phyloP scores from a whole-genome alignment of 1,140 invertebrate genomes.

The Notospermus geniculatus region DNA sequence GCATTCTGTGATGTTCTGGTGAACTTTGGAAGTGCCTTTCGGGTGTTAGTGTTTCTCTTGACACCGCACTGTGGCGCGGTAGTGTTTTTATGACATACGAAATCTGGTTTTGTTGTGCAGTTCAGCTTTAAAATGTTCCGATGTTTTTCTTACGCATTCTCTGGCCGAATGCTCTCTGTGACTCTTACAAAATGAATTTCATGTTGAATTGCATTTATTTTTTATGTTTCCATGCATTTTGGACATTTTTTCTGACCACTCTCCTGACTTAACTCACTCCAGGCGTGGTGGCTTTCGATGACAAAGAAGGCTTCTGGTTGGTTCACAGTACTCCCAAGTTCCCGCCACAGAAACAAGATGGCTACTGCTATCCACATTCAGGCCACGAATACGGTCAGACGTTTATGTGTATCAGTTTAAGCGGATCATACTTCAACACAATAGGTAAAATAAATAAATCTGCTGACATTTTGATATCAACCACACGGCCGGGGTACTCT shows the following conservation, averaged over 20 bases:
- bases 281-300: constrained; percentile 72
- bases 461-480: no score
- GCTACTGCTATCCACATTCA: constrained; percentile 73
- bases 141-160: no score
- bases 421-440: constrained; percentile 64
- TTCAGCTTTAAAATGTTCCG: no score
- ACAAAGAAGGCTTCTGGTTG: constrained; percentile 77
- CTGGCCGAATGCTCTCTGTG: no score
- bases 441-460: constrained; percentile 65
- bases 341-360: constrained; percentile 60
- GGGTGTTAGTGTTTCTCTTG: not conserved
- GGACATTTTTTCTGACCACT: not conserved
- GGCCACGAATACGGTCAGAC: constrained; percentile 79
- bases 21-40: no score
- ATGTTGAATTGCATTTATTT: no score
- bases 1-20: no score
- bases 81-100: no score
- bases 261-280: constrained; percentile 10
- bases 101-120: no score
- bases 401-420: constrained; percentile 79
- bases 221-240: no score
- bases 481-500: no score
- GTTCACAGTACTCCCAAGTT: constrained; percentile 88
- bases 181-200: no score
- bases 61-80: not conserved